Evolutionary conservation across 2,888 invertebrate genomes (phyloP), one percentile per base, ranked within the genome.

Genomic region (Drosophila anceps): DNA sequence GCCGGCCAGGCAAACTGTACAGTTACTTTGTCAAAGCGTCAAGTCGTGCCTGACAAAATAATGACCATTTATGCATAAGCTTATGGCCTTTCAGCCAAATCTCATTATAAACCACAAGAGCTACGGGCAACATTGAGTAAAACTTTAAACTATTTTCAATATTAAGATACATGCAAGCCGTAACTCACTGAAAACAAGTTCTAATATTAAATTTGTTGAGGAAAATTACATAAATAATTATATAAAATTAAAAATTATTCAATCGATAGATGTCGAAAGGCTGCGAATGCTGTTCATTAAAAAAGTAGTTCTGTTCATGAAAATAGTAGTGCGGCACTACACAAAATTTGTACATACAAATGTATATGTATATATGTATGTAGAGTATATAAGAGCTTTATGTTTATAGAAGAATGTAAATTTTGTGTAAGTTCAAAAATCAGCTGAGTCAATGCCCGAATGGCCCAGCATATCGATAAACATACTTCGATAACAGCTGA

Each of bases 21-120:
- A 73, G 82, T 80, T 80, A 82, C 80, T 78, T 81, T 82, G 81
- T 72, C 81, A 83, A 74, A 82, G 84, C 84, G 80, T 60, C 51
- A 83, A 83, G 85, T 84, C 88, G 88, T 84, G 84, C 83, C 76
- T 69, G 71, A 76, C 80, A 84, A 69, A 71, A 82, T 82, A 86
- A 85, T 80, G 81, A 80, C 78, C 84, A 73, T 84, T 82, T 84
- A 72, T 76, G 76, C 76, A 68, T 35, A 61, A 79, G 69, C 76
- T 63, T 72, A 61, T 79, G 76, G 79, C 76, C 68, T 68, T 65
- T 68, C 51, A 39, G 54, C 43, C 62, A 69, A 73, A 58, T 41
- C 75, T 72, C 62, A 78, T 77, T 75, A 68, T 53, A 57, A 54
- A 18, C 27, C 54, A 31, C 61, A 29, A 61, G 27, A 24, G 12